Conservation (phyloP, 2,888 invertebrate species). For the Amblyjoppa fuscipennis region DNA sequence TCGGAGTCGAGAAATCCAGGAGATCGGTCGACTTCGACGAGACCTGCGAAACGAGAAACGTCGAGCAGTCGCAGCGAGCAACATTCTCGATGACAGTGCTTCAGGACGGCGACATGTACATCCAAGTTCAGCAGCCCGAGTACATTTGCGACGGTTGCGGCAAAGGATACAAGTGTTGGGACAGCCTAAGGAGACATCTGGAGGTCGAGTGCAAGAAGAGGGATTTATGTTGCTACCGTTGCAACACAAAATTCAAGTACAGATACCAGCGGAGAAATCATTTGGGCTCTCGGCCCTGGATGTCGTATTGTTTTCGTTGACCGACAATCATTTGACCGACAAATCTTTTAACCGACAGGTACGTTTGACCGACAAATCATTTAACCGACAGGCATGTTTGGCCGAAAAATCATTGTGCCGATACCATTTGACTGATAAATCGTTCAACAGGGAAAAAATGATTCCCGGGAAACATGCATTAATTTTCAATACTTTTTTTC, state of each 20-base stretch:
- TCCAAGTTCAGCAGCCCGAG: constrained; percentile 60
- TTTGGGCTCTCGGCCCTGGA: constrained; percentile 68
- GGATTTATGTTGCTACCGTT: constrained; percentile 81
- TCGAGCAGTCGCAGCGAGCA: constrained; percentile 34
- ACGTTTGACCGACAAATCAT: too few species aligned
- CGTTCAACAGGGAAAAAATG: too few species aligned
- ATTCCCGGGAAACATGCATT: too few species aligned
- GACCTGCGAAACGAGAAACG: not conserved
- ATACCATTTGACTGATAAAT: too few species aligned
- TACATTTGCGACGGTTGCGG: constrained; percentile 82
- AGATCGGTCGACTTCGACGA: not conserved
- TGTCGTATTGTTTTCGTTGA: too few species aligned
- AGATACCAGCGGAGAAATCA: constrained; percentile 74
- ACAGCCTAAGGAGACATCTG: constrained; percentile 84
- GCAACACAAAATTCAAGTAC: constrained; percentile 84
- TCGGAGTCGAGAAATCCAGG: constrained; percentile 34
- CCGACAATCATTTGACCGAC: too few species aligned
- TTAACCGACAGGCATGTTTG: too few species aligned
- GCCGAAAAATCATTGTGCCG: too few species aligned
- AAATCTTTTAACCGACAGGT: too few species aligned
- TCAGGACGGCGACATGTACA: constrained; percentile 36
- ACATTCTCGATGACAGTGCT: constrained; percentile 44
- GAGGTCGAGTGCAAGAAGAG: constrained; percentile 85
- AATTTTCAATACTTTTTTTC: too few species aligned
- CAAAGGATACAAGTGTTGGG: constrained; percentile 83